phyloP scores from a whole-genome alignment of 2,888 invertebrate genomes.

The Brenthis ino region DNA sequence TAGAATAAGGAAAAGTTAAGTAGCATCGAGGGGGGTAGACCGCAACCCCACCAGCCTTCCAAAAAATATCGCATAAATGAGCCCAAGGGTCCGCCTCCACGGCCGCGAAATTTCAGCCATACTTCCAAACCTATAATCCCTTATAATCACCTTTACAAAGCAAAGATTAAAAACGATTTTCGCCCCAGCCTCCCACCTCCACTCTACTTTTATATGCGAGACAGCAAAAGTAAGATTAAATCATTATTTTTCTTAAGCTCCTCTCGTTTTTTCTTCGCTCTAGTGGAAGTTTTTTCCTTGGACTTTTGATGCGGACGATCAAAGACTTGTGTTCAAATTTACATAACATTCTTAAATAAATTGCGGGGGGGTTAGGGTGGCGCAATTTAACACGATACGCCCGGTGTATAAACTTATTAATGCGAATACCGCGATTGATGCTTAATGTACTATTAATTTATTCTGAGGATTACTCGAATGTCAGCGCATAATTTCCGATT shows the following conservation, averaged over 20 bases:
- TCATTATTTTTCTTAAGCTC: conserved; percentile 83
- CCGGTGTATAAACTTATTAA: conserved; percentile 74
- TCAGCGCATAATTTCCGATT: conserved; percentile 56
- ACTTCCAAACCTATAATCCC: conserved; percentile 83
- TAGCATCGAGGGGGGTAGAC: conserved; percentile 63
- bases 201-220: conserved; percentile 78
- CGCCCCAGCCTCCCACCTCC: conserved; percentile 58
- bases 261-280: conserved; percentile 75
- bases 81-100: conserved; percentile 65
- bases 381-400: conserved; percentile 55
- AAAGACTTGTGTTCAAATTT: conserved; percentile 82
- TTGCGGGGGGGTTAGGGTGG: conserved; percentile 69
- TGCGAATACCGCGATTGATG: conserved; percentile 66
- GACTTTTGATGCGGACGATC: conserved; percentile 82
- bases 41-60: conserved; percentile 73
- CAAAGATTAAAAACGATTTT: conserved; percentile 84
- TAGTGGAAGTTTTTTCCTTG: conserved; percentile 76
- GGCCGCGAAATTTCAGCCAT: conserved; percentile 80
- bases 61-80: conserved; percentile 79
- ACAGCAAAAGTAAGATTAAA: conserved; percentile 82
- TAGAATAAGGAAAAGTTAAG: conserved; percentile 76
- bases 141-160: conserved; percentile 84
- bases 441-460: conserved; percentile 76
- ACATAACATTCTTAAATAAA: conserved; percentile 83
- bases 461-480: conserved; percentile 66